Evolutionary conservation across 2,888 invertebrate species (phyloP).

Genomic region (Geophilus truncorum): DNA sequence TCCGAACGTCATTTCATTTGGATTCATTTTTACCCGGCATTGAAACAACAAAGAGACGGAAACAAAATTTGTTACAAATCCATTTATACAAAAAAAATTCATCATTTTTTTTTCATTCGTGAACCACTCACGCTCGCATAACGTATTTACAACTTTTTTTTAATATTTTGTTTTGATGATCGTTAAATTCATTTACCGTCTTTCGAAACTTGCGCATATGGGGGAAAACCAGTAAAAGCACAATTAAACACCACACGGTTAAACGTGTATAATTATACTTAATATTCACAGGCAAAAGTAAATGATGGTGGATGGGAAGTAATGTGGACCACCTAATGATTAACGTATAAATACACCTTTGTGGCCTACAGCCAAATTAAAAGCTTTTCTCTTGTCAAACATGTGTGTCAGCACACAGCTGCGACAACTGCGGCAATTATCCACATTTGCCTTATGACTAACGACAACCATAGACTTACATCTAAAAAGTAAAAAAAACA

Average conservation of each 20-base stretch:
- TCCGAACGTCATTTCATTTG: neutral
- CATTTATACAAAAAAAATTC: neutral
- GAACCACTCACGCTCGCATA: neutral
- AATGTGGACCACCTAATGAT: neutral
- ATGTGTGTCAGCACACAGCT: constrained; percentile 15
- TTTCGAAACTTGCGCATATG: neutral
- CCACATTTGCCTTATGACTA: constrained; percentile 15
- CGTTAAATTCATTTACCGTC: neutral
- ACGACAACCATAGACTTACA: neutral
- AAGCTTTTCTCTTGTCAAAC: constrained; percentile 16
- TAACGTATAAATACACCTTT: constrained; percentile 13
- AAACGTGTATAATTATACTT: neutral
- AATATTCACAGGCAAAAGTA: constrained; percentile 8
- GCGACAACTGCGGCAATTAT: constrained; percentile 7
- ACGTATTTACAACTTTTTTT: neutral
- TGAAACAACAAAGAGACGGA: neutral
- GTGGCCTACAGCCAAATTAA: constrained; percentile 20
- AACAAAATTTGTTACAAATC: neutral
- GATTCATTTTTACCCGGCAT: neutral
- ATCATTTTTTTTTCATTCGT: neutral
- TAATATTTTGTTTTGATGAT: neutral
- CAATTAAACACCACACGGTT: neutral
- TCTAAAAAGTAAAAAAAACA: no score
- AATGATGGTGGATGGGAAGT: neutral
- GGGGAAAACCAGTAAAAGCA: neutral